Evolutionary conservation across 2,113 vertebrate genomes (phyloP).

Genomic region (Podiceps cristatus): DNA sequence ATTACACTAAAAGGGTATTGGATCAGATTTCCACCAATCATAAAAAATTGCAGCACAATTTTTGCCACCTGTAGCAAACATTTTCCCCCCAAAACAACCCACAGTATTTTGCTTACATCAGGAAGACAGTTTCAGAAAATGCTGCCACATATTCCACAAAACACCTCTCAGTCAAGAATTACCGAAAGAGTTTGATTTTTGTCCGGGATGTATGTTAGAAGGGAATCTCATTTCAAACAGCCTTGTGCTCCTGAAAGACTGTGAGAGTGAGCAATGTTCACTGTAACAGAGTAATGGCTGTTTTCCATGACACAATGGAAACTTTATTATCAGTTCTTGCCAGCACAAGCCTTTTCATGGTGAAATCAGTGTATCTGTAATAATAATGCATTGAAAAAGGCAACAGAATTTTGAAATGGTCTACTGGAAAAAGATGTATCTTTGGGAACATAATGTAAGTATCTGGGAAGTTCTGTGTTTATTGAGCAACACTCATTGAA

Average conservation of each 20-base stretch:
- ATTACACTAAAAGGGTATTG: not conserved
- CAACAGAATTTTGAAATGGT: slow-evolving; percentile 4
- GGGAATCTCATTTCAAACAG: not conserved
- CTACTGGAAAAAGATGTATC: not conserved
- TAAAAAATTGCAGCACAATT: not conserved
- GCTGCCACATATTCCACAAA: not conserved
- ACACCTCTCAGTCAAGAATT: not conserved
- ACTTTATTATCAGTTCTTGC: not conserved
- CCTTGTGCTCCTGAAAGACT: not conserved
- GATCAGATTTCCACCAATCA: not conserved
- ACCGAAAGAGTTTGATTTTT: not conserved
- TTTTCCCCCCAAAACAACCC: not conserved
- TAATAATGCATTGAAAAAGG: slow-evolving; percentile 8
- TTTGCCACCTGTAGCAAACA: not conserved
- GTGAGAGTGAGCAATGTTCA: not conserved
- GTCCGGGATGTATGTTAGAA: not conserved
- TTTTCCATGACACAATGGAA: slow-evolving; percentile 49
- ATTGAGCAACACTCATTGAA: not conserved
- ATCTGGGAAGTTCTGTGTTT: not conserved
- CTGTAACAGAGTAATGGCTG: not conserved
- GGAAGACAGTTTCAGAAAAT: not conserved
- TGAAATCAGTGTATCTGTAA: not conserved
- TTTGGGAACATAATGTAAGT: slow-evolving; percentile 1
- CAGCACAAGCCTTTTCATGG: not conserved
- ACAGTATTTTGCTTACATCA: not conserved